Base-by-base conservation (phyloP, 2,888 invertebrate genomes). In the Nephrocerus scutellatus region DNA sequence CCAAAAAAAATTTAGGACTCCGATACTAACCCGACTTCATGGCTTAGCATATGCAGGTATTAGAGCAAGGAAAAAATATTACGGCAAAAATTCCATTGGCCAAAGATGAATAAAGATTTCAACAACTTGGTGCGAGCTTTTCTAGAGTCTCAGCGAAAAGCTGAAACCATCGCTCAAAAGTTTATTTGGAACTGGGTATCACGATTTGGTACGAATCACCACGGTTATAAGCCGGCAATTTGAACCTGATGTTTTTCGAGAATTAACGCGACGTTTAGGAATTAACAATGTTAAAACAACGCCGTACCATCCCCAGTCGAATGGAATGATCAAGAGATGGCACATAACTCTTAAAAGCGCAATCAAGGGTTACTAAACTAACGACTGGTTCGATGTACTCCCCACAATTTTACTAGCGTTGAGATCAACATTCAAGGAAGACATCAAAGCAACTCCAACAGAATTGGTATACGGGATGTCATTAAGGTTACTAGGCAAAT, bases 151-250 rank as follows among this genome's bases (percentile, higher is more conserved):
- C 18, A 26, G 29, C 26, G 29, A 5, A 33, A 14, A n/a, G 39
- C 44, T 8, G 36, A 39, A 14, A 49, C 46, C 2, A 44, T 52
- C 4, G 64, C 62, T 2, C 33, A 43, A n/a, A 55, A 60, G 3
- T 53, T 71, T 6, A 37, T 58, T 13, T 23, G 34, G 0, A 44
- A 47, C 0, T 72, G 70, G 72, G 57, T 72, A 3, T 36, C 66
- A 1, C 47, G 67, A 8, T 70, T 59, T 39, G 70, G 70, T 20
- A 4, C 47, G 62, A 6, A 61, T 63, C 5, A 64, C 62, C 12
- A 59, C 63, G 9, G 64, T 66, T 50, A 57, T 58, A 47, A 63
- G 68, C 21, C 39, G 54, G 19, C 64, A 66, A 41, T 66, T 68
- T 34, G 57, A 62, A 31, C 55, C 59, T 1, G 18, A 30, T 2